phyloP scores from a whole-genome alignment of 2,888 invertebrate species.

The Pyralis farinalis region DNA sequence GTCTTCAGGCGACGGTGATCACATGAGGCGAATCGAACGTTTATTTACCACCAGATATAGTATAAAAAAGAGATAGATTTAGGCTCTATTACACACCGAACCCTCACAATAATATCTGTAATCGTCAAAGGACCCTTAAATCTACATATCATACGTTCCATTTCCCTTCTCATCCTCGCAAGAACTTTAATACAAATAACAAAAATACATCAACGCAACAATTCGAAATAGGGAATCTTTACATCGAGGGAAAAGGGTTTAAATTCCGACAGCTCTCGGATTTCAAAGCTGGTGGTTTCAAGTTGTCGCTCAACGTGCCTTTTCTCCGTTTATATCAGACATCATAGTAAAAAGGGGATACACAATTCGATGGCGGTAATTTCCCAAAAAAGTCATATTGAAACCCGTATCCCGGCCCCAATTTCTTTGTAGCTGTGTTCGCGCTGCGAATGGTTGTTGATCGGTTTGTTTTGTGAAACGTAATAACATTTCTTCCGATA shows the following conservation, averaged over 20 bases:
- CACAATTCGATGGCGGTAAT: constrained; percentile 29
- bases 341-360: constrained; percentile 23
- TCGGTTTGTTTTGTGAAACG: not conserved
- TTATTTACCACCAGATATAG: too few relatives aligned
- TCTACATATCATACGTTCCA: constrained; percentile 65
- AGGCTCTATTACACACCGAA: constrained; percentile 41
- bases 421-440: constrained; percentile 11
- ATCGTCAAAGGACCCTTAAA: constrained; percentile 30
- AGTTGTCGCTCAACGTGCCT: constrained; percentile 11
- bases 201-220: constrained; percentile 5
- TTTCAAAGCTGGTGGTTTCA: not conserved
- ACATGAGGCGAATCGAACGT: too few relatives aligned
- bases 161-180: constrained; percentile 42
- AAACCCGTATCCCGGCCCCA: constrained; percentile 19
- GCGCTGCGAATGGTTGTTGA: not conserved
- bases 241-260: constrained; percentile 9
- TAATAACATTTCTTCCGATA: not conserved
- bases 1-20: too few relatives aligned
- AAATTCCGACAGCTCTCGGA: constrained; percentile 9
- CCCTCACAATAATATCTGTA: constrained; percentile 48
- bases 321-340: constrained; percentile 27
- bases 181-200: constrained; percentile 27
- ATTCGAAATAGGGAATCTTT: constrained; percentile 5
- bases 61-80: constrained; percentile 43
- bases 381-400: constrained; percentile 29